Evolutionary conservation across 2,888 invertebrate species (phyloP).

Genomic region (Mythimna ferrago): DNA sequence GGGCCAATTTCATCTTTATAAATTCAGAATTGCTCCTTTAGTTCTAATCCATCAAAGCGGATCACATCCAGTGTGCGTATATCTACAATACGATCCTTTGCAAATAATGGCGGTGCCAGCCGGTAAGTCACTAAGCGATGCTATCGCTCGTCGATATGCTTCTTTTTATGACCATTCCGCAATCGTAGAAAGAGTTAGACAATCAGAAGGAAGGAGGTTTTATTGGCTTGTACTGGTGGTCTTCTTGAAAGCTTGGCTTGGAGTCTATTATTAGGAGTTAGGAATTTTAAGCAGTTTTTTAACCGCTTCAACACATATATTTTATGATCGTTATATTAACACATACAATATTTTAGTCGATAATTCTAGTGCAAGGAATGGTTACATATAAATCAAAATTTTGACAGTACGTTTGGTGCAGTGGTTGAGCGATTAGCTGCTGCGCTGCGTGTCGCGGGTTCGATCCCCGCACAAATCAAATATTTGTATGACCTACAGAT

Average conservation of each 20-base stretch:
- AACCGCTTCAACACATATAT: neutral
- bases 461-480: no score
- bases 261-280: constrained; percentile 2
- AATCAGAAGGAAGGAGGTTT: constrained; percentile 67
- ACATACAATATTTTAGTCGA: no score
- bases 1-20: neutral
- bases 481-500: no score
- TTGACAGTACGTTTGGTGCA: no score
- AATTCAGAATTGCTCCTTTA: neutral
- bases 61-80: constrained; percentile 69
- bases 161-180: constrained; percentile 85
- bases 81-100: constrained; percentile 69
- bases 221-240: constrained; percentile 54
- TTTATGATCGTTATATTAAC: neutral
- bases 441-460: no score
- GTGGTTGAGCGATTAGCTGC: no score
- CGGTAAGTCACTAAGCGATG: constrained; percentile 88
- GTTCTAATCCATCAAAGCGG: neutral
- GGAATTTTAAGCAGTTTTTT: neutral
- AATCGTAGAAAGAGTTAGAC: constrained; percentile 81
- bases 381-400: no score
- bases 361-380: neutral
- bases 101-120: constrained; percentile 81
- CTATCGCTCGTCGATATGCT: constrained; percentile 86
- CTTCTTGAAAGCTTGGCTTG: constrained; percentile 8